These are phyloP conservation scores for Zosterops lateralis DNA, from an alignment of 2,113 vertebrate genomes.

Conservation along the genomic window DNA sequence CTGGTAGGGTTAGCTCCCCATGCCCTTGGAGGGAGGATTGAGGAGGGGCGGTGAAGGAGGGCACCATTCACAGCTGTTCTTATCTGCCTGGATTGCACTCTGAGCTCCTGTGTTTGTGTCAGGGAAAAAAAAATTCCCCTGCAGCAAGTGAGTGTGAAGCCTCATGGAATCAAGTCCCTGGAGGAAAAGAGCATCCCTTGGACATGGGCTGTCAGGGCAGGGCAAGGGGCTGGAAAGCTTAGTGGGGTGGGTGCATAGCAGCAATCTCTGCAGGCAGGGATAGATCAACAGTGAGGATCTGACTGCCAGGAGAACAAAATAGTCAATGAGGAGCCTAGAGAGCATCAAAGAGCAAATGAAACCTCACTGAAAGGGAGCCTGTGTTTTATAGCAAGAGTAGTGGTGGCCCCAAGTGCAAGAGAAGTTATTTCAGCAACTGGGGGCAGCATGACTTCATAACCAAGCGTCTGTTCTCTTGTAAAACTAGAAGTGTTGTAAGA, in stretches of 20 bases:
- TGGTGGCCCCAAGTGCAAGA: neutral
- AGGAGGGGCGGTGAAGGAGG: neutral
- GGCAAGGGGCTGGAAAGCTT: neutral
- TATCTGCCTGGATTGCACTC: neutral
- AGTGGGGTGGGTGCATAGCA: neutral
- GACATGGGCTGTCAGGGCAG: accelerated
- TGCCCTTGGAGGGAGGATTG: neutral
- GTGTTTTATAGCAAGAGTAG: neutral
- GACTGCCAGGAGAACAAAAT: neutral
- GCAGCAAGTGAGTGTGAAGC: neutral
- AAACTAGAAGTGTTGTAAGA: neutral
- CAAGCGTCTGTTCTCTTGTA: neutral
- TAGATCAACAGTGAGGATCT: neutral
- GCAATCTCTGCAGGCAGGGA: neutral
- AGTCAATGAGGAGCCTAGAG: neutral
- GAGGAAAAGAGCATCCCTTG: accelerated
- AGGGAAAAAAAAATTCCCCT: neutral
- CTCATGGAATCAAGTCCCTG: neutral
- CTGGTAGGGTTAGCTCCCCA: neutral
- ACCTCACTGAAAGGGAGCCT: neutral
- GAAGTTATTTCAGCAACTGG: neutral
- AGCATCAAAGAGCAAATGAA: neutral
- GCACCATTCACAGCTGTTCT: neutral
- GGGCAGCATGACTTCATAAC: neutral
- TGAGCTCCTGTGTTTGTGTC: neutral